phyloP scores from a whole-genome alignment of 2,113 vertebrate species.

The Eubucco bourcierii region DNA sequence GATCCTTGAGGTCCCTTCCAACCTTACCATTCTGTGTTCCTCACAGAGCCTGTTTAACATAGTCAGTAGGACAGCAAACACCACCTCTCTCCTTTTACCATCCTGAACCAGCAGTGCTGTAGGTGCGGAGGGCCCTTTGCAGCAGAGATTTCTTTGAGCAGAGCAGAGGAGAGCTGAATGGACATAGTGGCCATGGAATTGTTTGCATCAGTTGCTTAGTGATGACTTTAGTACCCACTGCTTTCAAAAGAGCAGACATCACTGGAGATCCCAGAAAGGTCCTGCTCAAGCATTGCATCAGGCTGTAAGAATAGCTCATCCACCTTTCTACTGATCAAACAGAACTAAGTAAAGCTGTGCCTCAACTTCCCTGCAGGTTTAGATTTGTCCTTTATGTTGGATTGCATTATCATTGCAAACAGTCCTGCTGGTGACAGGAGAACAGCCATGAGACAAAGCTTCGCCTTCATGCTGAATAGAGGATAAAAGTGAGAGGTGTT shows the following conservation, averaged over 20 bases:
- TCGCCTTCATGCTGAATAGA: background rate
- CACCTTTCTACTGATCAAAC: background rate
- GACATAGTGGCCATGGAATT: background rate
- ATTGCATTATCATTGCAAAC: background rate
- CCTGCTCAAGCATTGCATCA: background rate
- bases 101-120: background rate
- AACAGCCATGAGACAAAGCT: background rate
- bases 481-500: background rate
- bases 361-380: background rate
- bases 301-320: background rate
- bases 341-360: background rate
- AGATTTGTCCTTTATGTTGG: background rate
- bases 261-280: background rate
- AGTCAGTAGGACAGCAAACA: background rate
- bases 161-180: background rate
- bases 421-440: background rate
- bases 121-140: background rate
- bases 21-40: background rate
- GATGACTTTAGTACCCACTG: background rate
- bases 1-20: too few species aligned
- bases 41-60: background rate
- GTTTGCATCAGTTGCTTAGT: background rate
- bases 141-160: background rate
- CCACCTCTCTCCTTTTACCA: background rate
- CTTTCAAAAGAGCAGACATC: background rate